Conservation (phyloP, 2,113 vertebrate species). For the Origma solitaria region DNA sequence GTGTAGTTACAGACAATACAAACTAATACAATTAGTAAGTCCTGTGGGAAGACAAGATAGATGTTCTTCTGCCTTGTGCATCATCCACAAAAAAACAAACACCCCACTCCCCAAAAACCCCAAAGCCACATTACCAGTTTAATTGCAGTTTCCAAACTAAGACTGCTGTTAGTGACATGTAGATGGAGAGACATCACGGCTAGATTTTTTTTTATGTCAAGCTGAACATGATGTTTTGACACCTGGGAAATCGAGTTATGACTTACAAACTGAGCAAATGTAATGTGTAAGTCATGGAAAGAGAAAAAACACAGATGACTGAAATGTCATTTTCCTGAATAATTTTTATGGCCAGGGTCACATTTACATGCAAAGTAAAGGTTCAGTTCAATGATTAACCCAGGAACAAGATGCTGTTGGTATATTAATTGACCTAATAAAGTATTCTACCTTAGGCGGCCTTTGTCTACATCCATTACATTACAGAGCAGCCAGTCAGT, state of each 20-base stretch:
- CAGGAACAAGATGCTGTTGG: conserved; percentile 36
- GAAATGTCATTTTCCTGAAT: conserved; percentile 44
- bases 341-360: conserved; percentile 51
- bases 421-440: conserved; percentile 73
- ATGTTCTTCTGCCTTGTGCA: neutral
- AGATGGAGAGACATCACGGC: neutral
- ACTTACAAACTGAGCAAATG: neutral
- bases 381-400: conserved; percentile 68
- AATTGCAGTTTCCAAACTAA: neutral
- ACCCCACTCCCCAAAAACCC: too few species aligned
- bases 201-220: neutral
- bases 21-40: neutral
- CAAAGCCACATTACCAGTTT: neutral
- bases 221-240: neutral
- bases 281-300: conserved; percentile 34
- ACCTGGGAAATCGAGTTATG: neutral
- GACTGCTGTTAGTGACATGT: neutral
- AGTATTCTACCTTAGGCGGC: conserved; percentile 59
- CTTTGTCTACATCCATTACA: conserved; percentile 55
- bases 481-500: conserved; percentile 46
- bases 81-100: neutral
- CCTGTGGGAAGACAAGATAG: neutral
- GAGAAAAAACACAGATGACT: conserved; percentile 6
- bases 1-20: neutral
- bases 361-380: conserved; percentile 51